A percentile compares a stretch with the other conserved stretches of the same genome.
phyloP scores from a whole-genome alignment of 2,888 invertebrate species.

The Schizotus pectinicornis region DNA sequence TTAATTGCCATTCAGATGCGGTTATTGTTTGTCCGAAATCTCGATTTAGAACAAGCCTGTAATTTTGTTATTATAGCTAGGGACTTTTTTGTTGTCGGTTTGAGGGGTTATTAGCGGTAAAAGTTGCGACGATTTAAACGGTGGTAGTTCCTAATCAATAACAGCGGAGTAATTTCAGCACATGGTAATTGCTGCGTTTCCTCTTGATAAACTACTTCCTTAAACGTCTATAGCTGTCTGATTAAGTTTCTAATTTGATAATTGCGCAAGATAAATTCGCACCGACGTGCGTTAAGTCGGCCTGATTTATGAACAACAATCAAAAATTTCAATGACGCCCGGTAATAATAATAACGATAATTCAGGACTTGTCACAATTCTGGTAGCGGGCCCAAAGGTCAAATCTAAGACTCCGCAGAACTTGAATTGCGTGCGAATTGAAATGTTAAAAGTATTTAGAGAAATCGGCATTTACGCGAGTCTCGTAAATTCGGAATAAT shows the following conservation, averaged over 20 bases:
- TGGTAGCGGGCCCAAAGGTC: slow-evolving; percentile 9
- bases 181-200: slow-evolving; percentile 16
- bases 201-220: slow-evolving; percentile 22
- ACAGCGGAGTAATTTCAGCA: slow-evolving; percentile 10
- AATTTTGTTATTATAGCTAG: not conserved
- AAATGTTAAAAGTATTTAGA: slow-evolving; percentile 1
- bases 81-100: slow-evolving; percentile 1
- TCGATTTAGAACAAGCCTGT: not conserved
- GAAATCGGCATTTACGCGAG: slow-evolving; percentile 9
- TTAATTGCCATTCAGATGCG: not conserved
- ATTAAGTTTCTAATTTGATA: slow-evolving; percentile 17
- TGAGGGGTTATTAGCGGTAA: slow-evolving; percentile 5
- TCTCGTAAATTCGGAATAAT: slow-evolving; percentile 2
- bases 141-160: slow-evolving; percentile 7
- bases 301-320: slow-evolving; percentile 22
- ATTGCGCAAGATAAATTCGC: not conserved
- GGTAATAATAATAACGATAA: slow-evolving; percentile 28
- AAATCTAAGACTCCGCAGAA: not conserved
- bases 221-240: slow-evolving; percentile 11
- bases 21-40: not conserved
- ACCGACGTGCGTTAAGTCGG: not conserved
- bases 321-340: slow-evolving; percentile 24
- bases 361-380: slow-evolving; percentile 14
- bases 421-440: not conserved
- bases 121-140: slow-evolving; percentile 7